phyloP scores from a whole-genome alignment of 1,140 invertebrate species.

The Meloidogyne floridensis region DNA sequence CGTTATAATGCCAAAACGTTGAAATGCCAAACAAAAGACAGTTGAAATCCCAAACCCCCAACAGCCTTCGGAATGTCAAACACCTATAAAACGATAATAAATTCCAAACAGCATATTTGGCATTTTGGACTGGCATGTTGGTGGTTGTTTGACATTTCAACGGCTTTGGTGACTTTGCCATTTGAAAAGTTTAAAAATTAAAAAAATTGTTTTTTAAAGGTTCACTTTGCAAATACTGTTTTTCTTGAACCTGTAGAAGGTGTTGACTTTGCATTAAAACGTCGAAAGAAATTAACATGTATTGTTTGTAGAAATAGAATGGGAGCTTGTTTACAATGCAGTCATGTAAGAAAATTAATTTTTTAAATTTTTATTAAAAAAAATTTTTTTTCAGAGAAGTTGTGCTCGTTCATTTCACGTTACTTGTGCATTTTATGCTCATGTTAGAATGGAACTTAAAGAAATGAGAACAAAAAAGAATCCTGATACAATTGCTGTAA shows the following conservation, averaged over 20 bases:
- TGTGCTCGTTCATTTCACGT: slow-evolving; percentile 48
- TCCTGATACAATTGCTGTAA: slow-evolving; percentile 37
- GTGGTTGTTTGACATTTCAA: too few relatives aligned
- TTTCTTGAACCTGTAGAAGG: slow-evolving; percentile 86
- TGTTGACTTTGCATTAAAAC: slow-evolving; percentile 89
- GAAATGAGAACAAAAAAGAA: slow-evolving; percentile 27
- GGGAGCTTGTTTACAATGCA: slow-evolving; percentile 95
- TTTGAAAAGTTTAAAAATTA: background rate
- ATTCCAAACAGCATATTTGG: too few relatives aligned
- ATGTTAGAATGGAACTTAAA: slow-evolving; percentile 45
- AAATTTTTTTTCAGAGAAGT: slow-evolving; percentile 34
- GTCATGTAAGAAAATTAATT: slow-evolving; percentile 33
- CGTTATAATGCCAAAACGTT: too few relatives aligned
- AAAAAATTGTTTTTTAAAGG: slow-evolving; percentile 28
- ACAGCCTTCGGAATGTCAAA: too few relatives aligned
- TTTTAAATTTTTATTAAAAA: background rate
- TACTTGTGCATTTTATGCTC: slow-evolving; percentile 46
- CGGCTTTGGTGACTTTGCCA: too few relatives aligned
- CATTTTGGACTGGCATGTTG: too few relatives aligned
- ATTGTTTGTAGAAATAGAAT: slow-evolving; percentile 92
- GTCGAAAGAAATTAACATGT: slow-evolving; percentile 89
- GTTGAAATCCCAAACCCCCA: too few relatives aligned
- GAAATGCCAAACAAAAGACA: too few relatives aligned
- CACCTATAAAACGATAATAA: too few relatives aligned
- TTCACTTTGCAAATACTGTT: slow-evolving; percentile 54